Conservation (phyloP, 2,888 invertebrate genomes). For the Mantis religiosa region DNA sequence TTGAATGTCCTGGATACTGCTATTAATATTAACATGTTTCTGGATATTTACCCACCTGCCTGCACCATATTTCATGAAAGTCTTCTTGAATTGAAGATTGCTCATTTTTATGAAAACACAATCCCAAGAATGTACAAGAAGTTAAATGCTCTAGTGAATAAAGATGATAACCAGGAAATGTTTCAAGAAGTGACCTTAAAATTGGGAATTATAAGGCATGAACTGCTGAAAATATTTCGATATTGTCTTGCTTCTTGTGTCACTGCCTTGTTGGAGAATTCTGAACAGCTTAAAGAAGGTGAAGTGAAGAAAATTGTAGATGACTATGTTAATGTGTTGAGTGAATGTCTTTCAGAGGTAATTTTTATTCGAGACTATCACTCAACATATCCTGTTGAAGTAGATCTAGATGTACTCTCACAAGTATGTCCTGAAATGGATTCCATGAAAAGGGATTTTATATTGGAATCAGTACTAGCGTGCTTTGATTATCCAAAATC, state of each 20-base stretch:
- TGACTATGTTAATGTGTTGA: conserved; percentile 46
- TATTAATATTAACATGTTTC: conserved; percentile 62
- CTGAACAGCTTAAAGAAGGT: conserved; percentile 33
- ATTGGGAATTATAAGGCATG: conserved; percentile 50
- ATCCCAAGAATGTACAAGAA: conserved; percentile 66
- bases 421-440: conserved; percentile 60
- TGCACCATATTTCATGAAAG: conserved; percentile 53
- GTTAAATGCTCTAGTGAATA: conserved; percentile 42
- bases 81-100: conserved; percentile 55
- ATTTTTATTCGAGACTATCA: conserved; percentile 68
- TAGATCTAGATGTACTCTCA: conserved; percentile 61
- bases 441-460: conserved; percentile 50
- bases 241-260: conserved; percentile 43
- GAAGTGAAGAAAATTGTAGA: conserved; percentile 41
- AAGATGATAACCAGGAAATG: conserved; percentile 11
- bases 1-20: conserved; percentile 66
- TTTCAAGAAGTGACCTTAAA: conserved; percentile 26
- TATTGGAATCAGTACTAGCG: conserved; percentile 49
- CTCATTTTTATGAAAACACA: conserved; percentile 70
- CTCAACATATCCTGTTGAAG: conserved; percentile 58
- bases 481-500: conserved; percentile 31
- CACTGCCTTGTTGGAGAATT: conserved; percentile 39
- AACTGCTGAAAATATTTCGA: conserved; percentile 47
- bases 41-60: conserved; percentile 61
- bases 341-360: conserved; percentile 50